These are phyloP conservation scores for Illadopsis cleaveri DNA, from an alignment of 2,113 vertebrate genomes.

Conservation along the genomic window DNA sequence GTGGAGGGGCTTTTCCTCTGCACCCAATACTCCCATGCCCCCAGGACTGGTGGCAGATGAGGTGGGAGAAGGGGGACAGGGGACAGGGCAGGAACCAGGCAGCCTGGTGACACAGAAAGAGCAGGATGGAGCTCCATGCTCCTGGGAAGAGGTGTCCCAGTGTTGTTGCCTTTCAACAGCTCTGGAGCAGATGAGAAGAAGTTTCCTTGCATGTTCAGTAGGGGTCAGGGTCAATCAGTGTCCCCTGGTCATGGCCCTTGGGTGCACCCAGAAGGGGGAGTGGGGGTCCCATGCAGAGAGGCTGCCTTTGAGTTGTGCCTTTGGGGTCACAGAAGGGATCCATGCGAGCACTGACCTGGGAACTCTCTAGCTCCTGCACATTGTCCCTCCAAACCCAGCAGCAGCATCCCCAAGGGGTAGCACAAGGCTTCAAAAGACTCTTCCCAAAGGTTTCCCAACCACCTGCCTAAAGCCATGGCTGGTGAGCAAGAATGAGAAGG, in stretches of 20 bases:
- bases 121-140: neutral
- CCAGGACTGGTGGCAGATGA: neutral
- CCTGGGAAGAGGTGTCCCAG: neutral
- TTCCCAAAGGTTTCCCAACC: neutral
- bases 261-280: neutral
- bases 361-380: neutral
- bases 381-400: neutral
- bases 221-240: neutral
- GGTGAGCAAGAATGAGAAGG: accelerated
- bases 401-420: neutral
- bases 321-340: neutral
- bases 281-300: no score
- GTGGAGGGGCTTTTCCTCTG: neutral
- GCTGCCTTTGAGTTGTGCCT: neutral
- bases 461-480: accelerated
- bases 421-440: neutral
- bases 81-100: neutral
- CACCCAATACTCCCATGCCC: neutral
- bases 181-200: neutral
- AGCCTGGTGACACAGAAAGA: neutral
- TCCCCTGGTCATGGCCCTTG: neutral
- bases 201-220: neutral
- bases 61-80: neutral
- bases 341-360: accelerated
- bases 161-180: neutral